phyloP scores from a whole-genome alignment of 2,113 vertebrate genomes.

The Probosciger aterrimus region DNA sequence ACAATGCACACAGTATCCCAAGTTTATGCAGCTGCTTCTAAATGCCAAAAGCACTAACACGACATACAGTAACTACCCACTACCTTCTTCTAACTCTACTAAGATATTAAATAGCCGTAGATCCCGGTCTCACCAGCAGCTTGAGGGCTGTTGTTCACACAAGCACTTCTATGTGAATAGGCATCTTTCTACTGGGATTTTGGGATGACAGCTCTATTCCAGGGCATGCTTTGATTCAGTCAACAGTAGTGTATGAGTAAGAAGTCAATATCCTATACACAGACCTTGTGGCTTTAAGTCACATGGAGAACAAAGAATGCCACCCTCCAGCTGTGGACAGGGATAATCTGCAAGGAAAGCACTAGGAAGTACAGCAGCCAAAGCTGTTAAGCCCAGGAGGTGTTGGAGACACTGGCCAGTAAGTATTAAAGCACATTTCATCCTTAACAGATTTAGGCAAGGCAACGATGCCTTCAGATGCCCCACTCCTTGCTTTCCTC shows the following conservation, averaged over 20 bases:
- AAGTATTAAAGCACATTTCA: background rate
- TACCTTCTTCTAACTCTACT: slow-evolving; percentile 40
- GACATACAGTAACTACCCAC: background rate
- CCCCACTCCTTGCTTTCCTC: background rate
- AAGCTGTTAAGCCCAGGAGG: background rate
- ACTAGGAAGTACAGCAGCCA: background rate
- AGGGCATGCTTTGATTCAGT: background rate
- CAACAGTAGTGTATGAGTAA: background rate
- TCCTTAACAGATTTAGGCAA: background rate
- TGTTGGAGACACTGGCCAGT: background rate
- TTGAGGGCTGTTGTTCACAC: background rate
- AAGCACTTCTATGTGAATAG: background rate
- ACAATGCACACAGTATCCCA: background rate
- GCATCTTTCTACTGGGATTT: background rate
- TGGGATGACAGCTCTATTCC: background rate
- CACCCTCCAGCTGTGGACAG: background rate
- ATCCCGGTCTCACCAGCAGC: background rate
- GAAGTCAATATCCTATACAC: background rate
- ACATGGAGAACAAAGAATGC: background rate
- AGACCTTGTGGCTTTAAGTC: background rate
- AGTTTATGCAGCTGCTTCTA: slow-evolving; percentile 23
- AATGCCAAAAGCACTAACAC: slow-evolving; percentile 46
- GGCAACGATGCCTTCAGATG: background rate
- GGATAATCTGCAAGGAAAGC: background rate
- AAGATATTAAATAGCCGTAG: background rate